A percentile compares a stretch with the other conserved stretches of the same genome.
Evolutionary conservation across 2,113 vertebrate genomes (phyloP).

Genomic region (Collichthys lucidus): DNA sequence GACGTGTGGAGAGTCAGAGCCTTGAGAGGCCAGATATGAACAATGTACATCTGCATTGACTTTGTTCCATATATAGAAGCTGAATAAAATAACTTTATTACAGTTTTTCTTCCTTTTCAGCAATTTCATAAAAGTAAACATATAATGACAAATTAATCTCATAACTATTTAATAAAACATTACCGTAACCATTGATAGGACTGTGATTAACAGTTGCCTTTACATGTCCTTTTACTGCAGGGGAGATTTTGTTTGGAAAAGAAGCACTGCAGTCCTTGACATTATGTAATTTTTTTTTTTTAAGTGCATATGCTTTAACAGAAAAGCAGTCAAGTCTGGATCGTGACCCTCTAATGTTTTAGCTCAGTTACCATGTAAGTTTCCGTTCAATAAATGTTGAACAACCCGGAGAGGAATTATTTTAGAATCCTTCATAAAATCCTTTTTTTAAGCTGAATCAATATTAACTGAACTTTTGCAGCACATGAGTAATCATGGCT

Average conservation of each 20-base stretch:
- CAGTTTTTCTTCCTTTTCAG: background rate
- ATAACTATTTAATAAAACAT: no score
- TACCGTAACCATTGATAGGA: no score
- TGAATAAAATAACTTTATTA: background rate
- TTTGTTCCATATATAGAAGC: background rate
- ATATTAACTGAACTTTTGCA: constrained; percentile 18
- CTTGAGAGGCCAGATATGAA: background rate
- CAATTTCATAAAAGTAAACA: background rate
- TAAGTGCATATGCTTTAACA: background rate
- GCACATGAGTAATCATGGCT: background rate
- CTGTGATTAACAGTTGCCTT: background rate
- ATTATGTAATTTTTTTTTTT: background rate
- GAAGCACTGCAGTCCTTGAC: background rate
- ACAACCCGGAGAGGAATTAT: constrained; percentile 3
- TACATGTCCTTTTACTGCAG: background rate
- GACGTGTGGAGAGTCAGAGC: background rate
- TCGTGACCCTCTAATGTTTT: background rate
- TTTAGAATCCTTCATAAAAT: constrained; percentile 7
- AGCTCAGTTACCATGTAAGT: background rate
- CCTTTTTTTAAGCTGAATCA: constrained; percentile 5
- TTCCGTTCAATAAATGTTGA: background rate
- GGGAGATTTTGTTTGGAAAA: background rate
- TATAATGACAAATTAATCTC: background rate
- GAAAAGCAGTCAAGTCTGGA: constrained; percentile 1
- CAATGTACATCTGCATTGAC: background rate